phyloP scores from a whole-genome alignment of 2,113 vertebrate species.

The Kobus ellipsiprymnus region DNA sequence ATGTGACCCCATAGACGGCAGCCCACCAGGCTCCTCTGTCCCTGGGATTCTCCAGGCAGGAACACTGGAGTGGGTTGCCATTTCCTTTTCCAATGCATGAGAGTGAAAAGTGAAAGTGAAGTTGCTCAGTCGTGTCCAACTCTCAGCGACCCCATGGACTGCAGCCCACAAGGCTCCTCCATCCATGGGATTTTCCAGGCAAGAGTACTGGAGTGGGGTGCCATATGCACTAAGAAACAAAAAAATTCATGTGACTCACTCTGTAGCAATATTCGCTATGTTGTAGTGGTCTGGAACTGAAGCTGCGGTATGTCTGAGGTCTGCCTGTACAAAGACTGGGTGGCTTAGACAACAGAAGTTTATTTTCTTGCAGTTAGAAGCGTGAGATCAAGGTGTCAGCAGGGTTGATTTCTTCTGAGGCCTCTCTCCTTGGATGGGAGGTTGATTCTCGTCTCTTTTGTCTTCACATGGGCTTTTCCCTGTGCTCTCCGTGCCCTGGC shows the following conservation, averaged over 20 bases:
- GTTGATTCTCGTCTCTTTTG: background rate
- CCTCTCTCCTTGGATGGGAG: background rate
- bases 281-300: background rate
- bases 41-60: too few relatives aligned
- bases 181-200: too few relatives aligned
- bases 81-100: too few relatives aligned
- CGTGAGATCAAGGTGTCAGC: background rate
- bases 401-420: background rate
- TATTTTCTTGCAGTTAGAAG: background rate
- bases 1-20: too few relatives aligned
- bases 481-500: background rate
- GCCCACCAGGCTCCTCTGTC: too few relatives aligned
- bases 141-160: too few relatives aligned
- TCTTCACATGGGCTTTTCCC: background rate
- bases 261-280: rapidly evolving
- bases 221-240: background rate
- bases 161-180: too few relatives aligned
- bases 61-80: too few relatives aligned
- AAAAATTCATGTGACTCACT: background rate
- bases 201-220: too few relatives aligned
- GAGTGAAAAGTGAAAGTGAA: too few relatives aligned
- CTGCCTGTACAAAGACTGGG: background rate
- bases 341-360: background rate
- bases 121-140: too few relatives aligned
- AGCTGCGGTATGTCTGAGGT: background rate